phyloP scores from a whole-genome alignment of 2,797 vertebrate species.

The Xenopus petersii region DNA sequence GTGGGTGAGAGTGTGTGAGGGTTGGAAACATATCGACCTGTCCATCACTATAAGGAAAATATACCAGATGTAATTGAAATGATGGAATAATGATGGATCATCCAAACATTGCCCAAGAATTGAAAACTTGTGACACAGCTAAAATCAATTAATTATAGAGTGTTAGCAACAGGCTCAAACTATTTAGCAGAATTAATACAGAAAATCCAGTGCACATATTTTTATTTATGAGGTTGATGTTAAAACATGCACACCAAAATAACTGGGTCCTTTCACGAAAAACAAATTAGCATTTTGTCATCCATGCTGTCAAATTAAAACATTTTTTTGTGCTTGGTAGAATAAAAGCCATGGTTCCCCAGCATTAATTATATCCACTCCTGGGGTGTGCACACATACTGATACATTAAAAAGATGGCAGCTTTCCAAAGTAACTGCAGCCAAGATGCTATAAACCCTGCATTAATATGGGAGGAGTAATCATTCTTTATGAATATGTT shows the following conservation, averaged over 20 bases:
- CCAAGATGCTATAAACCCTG: conserved; percentile 50
- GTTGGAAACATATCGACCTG: no score
- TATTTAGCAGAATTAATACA: conserved; percentile 17
- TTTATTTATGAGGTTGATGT: conserved; percentile 40
- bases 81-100: no score
- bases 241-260: conserved; percentile 37
- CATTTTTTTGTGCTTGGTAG: conserved; percentile 54
- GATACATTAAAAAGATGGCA: conserved; percentile 54
- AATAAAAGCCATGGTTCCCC: conserved; percentile 60
- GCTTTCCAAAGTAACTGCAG: conserved; percentile 49
- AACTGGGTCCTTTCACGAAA: conserved; percentile 50
- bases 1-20: no score
- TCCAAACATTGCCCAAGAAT: no score
- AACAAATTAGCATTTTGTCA: conserved; percentile 61
- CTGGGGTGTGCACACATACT: conserved; percentile 43
- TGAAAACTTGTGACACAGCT: no score
- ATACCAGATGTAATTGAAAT: no score
- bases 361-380: conserved; percentile 59
- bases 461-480: conserved; percentile 53
- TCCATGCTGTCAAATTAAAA: conserved; percentile 59
- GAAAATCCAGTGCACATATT: conserved; percentile 46
- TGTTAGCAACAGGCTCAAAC: conserved; percentile 9
- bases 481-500: conserved; percentile 46
- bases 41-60: no score
- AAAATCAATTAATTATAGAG: neutral